phyloP scores from a whole-genome alignment of 2,888 invertebrate species.

The Euzophera pinguis region DNA sequence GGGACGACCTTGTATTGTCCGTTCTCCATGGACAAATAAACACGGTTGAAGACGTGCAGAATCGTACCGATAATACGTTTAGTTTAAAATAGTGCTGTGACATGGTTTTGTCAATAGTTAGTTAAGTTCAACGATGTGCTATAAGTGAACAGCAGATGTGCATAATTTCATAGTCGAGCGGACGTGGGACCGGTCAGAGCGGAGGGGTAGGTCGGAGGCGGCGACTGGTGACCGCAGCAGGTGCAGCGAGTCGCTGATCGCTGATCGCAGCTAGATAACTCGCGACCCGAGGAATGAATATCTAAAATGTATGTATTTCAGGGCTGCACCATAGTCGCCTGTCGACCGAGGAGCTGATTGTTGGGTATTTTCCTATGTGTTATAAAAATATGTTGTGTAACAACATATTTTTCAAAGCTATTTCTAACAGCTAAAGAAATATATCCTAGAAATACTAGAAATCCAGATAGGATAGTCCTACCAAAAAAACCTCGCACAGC shows the following conservation, averaged over 20 bases:
- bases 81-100: background rate
- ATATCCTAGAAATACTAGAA: too few species aligned
- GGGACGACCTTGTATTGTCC: constrained; percentile 7
- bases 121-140: background rate
- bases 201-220: constrained; percentile 32
- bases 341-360: too few species aligned
- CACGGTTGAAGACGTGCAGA: constrained; percentile 5
- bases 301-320: too few species aligned
- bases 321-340: too few species aligned
- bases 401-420: too few species aligned
- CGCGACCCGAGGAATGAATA: too few species aligned
- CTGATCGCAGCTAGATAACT: constrained; percentile 17
- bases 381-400: too few species aligned
- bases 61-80: background rate
- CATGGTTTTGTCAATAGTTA: background rate
- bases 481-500: too few species aligned
- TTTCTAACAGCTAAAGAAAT: too few species aligned
- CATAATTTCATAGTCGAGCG: constrained; percentile 71
- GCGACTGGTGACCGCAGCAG: constrained; percentile 50
- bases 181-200: constrained; percentile 58
- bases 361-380: too few species aligned
- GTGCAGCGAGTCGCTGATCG: constrained; percentile 40
- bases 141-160: constrained; percentile 50
- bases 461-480: too few species aligned
- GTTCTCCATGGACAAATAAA: constrained; percentile 15